Base-by-base conservation (phyloP, 2,113 vertebrate genomes). In the Alethe castanea region DNA sequence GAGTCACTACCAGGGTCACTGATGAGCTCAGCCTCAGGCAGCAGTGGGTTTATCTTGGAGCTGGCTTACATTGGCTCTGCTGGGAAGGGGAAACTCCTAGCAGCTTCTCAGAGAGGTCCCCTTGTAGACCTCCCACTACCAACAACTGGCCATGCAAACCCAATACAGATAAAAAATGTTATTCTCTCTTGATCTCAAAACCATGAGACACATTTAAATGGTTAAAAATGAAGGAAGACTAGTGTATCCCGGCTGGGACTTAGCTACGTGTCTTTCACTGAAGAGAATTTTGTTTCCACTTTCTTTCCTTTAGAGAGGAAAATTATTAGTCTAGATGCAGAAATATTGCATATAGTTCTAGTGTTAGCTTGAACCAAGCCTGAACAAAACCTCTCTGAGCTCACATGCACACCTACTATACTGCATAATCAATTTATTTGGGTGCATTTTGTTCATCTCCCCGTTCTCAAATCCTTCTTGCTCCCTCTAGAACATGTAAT, bases 1-100 rank as follows among this genome's bases (percentile, higher is more conserved):
- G 48, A 78, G 14, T n/a, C 3, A 4, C n/a, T 47, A 5, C 16
- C 29, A 24, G 25, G 3, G 4, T 20, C 1, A 0, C 22, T 62
- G 22, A 72, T 36, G 47, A 42, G 19, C n/a, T 91, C 14, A 17
- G 38, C 29, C 22, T 57, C 69, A 50, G 38, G 16, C n/a, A 53
- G 36, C 8, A 14, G 14, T 8, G 8, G 6, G 8, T 59, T 54
- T 26, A 1, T 53, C 31, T 64, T 38, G 50, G 66, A 67, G 19
- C 22, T 1, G 1, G 36, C 22, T 40, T 14, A 7, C 13, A 25
- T 25, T 35, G 18, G 8, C 22, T 72, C 15, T 66, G 9, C 22
- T 2, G 3, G 24, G 33, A 35, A 7, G 8, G 33, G 8, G 42
- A 66, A 66, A 38, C 73, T 86, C 61, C 35, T 19, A 31, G 42